These are phyloP conservation scores for Pyrochroa serraticornis DNA, from an alignment of 2,888 invertebrate genomes.

Conservation along the genomic window DNA sequence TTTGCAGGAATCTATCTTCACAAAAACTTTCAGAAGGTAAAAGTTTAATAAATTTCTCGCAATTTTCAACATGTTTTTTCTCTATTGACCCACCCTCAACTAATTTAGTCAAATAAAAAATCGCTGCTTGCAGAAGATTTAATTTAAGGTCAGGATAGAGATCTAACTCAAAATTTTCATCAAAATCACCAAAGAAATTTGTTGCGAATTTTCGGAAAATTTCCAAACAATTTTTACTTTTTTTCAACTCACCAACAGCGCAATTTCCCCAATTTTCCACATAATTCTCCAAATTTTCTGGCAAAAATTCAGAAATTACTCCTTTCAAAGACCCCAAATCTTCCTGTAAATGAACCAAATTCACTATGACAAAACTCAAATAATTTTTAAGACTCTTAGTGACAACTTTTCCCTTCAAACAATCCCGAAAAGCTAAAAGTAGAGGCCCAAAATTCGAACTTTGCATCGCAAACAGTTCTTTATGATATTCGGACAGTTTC, in stretches of 20 bases:
- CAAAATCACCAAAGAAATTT: constrained; percentile 38
- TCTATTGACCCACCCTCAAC: constrained; percentile 25
- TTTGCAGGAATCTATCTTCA: constrained; percentile 41
- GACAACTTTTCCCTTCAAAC: constrained; percentile 38
- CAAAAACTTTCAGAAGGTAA: constrained; percentile 30
- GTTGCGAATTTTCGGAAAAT: constrained; percentile 39
- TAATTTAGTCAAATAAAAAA: constrained; percentile 46
- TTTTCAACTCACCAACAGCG: constrained; percentile 27
- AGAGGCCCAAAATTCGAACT: constrained; percentile 47
- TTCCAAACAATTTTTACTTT: constrained; percentile 37
- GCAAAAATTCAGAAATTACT: constrained; percentile 59
- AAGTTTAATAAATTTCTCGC: constrained; percentile 35
- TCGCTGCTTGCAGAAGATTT: constrained; percentile 41
- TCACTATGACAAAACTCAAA: constrained; percentile 58
- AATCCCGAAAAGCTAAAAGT: constrained; percentile 54
- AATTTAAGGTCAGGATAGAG: constrained; percentile 38
- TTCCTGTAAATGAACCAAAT: constrained; percentile 67
- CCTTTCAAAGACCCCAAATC: constrained; percentile 61
- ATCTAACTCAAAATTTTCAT: constrained; percentile 24
- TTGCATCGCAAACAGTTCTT: constrained; percentile 33
- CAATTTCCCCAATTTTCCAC: constrained; percentile 59
- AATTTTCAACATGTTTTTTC: constrained; percentile 36
- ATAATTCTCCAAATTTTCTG: constrained; percentile 56
- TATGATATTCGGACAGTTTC: constrained; percentile 41
- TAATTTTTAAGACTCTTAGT: constrained; percentile 54